Percentiles rank a stretch among this genome's conserved stretches.
These are phyloP conservation scores for Meloidogyne floridensis DNA, from an alignment of 1,140 invertebrate genomes.

Conservation along the genomic window DNA sequence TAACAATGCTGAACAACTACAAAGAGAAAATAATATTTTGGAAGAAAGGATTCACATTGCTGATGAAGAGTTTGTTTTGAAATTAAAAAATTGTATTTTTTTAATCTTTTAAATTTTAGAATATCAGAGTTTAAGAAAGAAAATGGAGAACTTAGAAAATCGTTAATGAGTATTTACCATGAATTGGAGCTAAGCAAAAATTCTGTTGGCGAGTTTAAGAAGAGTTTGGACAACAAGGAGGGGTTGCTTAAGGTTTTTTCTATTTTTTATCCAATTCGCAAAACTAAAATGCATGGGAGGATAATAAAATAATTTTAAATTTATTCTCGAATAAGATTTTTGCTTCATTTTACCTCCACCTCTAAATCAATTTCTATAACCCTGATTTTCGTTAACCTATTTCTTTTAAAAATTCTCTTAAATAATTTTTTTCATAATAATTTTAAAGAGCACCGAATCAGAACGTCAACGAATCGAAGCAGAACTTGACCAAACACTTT, in stretches of 20 bases:
- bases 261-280: background rate
- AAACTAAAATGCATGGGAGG: too few species aligned
- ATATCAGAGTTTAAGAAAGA: background rate
- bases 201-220: background rate
- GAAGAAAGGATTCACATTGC: background rate
- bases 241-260: slow-evolving; percentile 10
- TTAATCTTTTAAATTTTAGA: background rate
- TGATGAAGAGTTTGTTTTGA: slow-evolving; percentile 9
- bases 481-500: slow-evolving; percentile 1
- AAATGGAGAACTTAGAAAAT: slow-evolving; percentile 11
- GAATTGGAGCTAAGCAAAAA: slow-evolving; percentile 22
- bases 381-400: too few species aligned
- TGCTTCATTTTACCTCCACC: too few species aligned
- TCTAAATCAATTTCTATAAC: background rate
- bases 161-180: slow-evolving; percentile 4
- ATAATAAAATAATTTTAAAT: too few species aligned
- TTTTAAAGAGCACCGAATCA: slow-evolving; percentile 13
- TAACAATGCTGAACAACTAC: slow-evolving; percentile 11
- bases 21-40: slow-evolving; percentile 19
- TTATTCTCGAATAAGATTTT: too few species aligned
- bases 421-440: too few species aligned
- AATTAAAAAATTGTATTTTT: background rate
- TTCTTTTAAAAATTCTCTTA: too few species aligned
- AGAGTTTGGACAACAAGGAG: background rate
- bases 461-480: slow-evolving; percentile 3